Evolutionary conservation across 2,113 vertebrate genomes (phyloP), one percentile per base, ranked within the genome.

Genomic region (Gymnogyps californianus): DNA sequence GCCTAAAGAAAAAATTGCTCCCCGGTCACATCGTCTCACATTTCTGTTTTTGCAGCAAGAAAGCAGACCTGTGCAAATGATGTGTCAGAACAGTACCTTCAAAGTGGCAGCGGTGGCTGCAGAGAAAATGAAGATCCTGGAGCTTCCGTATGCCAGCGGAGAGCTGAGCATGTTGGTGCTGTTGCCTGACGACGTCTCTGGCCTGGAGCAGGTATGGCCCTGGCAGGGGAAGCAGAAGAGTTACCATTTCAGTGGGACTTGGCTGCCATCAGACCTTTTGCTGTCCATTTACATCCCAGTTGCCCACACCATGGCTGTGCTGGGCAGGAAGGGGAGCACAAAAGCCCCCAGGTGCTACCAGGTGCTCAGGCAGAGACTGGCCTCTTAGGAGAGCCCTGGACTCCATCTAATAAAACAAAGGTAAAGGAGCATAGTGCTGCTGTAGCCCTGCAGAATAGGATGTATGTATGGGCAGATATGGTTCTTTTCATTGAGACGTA

Each of bases 61-160:
- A 78, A 95, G 91, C 75, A 97, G 87, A 81, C 57, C 80, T 8
- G 83, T 96, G 40, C 54, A 51, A 71, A 96, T 93, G 95, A 95
- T 93, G 95, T n/a, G 7, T 25, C 85, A 92, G 62, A 89, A 88
- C 19, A 26, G 46, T 7, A 74, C 58, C n/a, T 95, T 92, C 76
- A 89, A 61, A 36, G 11, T 93, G 58, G 91, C n/a, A 44, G 46
- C 3, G 1, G 24, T 87, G 20, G 11, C 80, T 67, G 85, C 89
- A 28, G 70, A 90, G 26, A 16, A 76, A 11, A 29, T 74, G 5
- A 89, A 74, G 65, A 49, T 96, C 54, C 62, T 97, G 51, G 91
- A 97, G 72, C 34, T 96, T 25, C 96, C 94, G 0, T 89, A 79
- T 0, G 6, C 20, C 10, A 42, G 94, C 0, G 79, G 52, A 5